phyloP scores from a whole-genome alignment of 2,113 vertebrate species.

The Calypte anna region DNA sequence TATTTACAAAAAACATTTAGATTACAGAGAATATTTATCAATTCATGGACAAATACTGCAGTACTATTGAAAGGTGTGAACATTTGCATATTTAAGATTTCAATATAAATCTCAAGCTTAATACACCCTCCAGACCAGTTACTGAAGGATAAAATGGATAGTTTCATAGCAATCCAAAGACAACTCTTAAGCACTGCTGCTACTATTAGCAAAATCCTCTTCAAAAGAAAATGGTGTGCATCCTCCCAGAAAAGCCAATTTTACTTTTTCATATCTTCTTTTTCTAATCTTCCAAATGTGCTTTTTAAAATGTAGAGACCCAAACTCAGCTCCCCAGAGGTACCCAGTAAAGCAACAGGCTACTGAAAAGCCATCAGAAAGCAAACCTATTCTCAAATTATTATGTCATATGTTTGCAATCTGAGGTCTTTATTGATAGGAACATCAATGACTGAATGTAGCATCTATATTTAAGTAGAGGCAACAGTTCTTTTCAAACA shows the following conservation, averaged over 20 bases:
- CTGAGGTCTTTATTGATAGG: conserved; percentile 10
- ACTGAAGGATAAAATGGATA: background rate
- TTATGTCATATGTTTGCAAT: background rate
- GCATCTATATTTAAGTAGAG: conserved; percentile 14
- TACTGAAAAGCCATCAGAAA: background rate
- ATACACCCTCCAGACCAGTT: background rate
- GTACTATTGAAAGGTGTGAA: background rate
- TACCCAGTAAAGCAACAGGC: background rate
- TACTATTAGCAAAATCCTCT: background rate
- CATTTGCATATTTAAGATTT: conserved; percentile 17
- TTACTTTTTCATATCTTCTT: background rate
- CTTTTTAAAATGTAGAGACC: background rate
- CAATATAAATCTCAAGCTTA: conserved; percentile 10
- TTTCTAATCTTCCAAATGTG: conserved; percentile 1
- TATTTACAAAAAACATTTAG: background rate
- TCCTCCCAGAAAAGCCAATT: conserved; percentile 1
- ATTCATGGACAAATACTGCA: background rate
- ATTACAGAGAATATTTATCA: conserved; percentile 40
- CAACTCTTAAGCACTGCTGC: background rate
- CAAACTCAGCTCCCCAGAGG: background rate
- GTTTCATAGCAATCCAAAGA: background rate
- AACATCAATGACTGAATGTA: conserved; percentile 8
- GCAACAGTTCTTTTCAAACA: conserved; percentile 5
- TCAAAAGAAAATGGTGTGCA: background rate
- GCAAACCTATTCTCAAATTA: background rate